Evolutionary conservation across 2,113 vertebrate genomes (phyloP), one percentile per base, ranked within the genome.

Genomic region (Cynocephalus volans): DNA sequence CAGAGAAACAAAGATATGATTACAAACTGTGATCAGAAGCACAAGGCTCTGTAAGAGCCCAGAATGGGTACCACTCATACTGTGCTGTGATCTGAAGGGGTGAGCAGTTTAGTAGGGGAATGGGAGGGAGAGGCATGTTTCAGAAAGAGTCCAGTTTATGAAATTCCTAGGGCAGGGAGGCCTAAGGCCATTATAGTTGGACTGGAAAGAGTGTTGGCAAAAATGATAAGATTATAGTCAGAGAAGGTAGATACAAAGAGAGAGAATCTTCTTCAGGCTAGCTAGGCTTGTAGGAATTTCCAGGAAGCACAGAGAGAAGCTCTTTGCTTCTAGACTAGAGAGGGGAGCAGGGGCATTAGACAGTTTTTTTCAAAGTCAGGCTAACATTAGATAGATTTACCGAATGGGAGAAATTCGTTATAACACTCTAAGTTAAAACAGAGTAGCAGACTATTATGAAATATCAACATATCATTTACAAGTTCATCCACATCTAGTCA

Each of bases 351-450:
- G 15, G 56, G 12, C 4, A 41, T 45, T 79, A 56, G 76, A 36
- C 41, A 54, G 3, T 87, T 67, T 83, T 56, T 50, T 56, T 24
- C 33, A 60, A 79, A 88, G 28, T 31, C 24, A 83, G 52, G 70
- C 5, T 80, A 76, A 77, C 10, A 10, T 79, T 83, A 41, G 33
- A 18, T n/a, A 88, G 18, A 90, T 84, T 86, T 87, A 65, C 19
- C 65, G 64, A 93, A 69, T 31, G 80, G 4, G 11, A 96, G 73
- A 62, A 81, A 45, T 54, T 93, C 86, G 36, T 64, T 77, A 52
- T 18, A 69, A 64, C 50, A 88, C 31, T 88, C 10, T 64, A 77
- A 73, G 23, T 85, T 82, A 54, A 80, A 81, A 77, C 33, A 26
- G 31, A 86, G 56, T 21, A 64, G 72, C 45, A 75, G 3, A 62